Evolutionary conservation across 2,888 invertebrate species (phyloP).

Genomic region (Drosophila phalerata): DNA sequence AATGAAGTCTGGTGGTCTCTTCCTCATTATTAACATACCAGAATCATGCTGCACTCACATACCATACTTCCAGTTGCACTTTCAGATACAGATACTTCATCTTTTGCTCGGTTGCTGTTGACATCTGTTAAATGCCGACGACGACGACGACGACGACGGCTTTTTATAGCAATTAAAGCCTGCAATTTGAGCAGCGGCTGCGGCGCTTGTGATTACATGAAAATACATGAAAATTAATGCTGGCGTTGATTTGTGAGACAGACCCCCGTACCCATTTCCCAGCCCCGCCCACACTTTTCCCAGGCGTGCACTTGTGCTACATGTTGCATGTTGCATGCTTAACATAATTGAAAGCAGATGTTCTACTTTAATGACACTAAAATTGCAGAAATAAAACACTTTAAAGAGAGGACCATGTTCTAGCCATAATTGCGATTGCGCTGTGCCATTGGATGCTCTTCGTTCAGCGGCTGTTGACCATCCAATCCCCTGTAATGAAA

Average conservation of each 20-base stretch:
- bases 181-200: constrained; percentile 44
- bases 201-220: constrained; percentile 50
- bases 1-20: constrained; percentile 10
- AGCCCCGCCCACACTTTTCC: constrained; percentile 9
- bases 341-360: constrained; percentile 68
- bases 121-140: constrained; percentile 51
- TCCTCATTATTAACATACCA: constrained; percentile 47
- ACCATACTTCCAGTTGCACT: not conserved
- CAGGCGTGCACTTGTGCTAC: constrained; percentile 5
- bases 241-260: constrained; percentile 51
- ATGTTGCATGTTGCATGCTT: constrained; percentile 29
- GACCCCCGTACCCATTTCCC: not conserved
- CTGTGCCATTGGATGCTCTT: not conserved
- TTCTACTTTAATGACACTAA: constrained; percentile 32
- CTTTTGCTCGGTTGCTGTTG: constrained; percentile 36
- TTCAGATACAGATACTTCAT: constrained; percentile 33
- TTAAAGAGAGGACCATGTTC: not conserved
- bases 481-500: constrained; percentile 5
- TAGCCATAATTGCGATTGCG: constrained; percentile 26
- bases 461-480: constrained; percentile 3
- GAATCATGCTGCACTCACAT: constrained; percentile 8
- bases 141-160: constrained; percentile 13
- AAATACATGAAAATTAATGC: constrained; percentile 51
- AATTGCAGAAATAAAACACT: constrained; percentile 9
- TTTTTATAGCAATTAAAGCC: constrained; percentile 46